Evolutionary conservation across 64 coral and sea anemone genomes (phyloP), one percentile per base, ranked within the genome.

Genomic region (Trachythela sp.): DNA sequence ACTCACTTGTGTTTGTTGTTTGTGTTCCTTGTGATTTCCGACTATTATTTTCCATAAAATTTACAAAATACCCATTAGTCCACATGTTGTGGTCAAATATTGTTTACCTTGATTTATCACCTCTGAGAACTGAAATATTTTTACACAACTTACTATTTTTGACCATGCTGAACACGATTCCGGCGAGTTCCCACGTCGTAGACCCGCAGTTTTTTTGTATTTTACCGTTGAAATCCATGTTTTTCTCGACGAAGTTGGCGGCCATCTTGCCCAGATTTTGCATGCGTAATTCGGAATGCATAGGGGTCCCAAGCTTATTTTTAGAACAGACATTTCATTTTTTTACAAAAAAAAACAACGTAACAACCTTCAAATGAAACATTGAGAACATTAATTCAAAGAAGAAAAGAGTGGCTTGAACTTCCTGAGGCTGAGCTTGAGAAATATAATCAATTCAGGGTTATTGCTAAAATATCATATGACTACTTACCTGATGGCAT

Each of bases 321-420:
- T 52, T 52, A 52, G 13, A 52, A 52, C 13, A 52, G 49, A 52
- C 49, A 52, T 52, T 52, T 52, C 49, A 52, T 20, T 52, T 52
- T 52, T 52, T 52, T 52, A 52, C 49, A 52, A 52, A 52, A 52
- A 52, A 52, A 52, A 52, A 52, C 49, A 52, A 15, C 10, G 68
- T 24, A 72, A 72, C 68, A 72, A 35, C 68, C 29, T 30, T 30
- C n/a, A 30, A 72, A 72, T 35, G 68, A 72, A 72, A 72, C 68
- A 30, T 72, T 72, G 32, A 72, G 29, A 72, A 72, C 68, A 72
- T 35, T 72, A 72, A 11, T 72, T 22, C 68, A 72, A 72, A 26
- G 68, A 35, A 72, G 68, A 72, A 72, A 35, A 35, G 68, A 72
- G 32, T 72, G 68, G 68, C 68, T 72, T 72, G 32, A 72, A 30